Base-by-base conservation (phyloP, 2,113 vertebrate species). In the Colinus virginianus region DNA sequence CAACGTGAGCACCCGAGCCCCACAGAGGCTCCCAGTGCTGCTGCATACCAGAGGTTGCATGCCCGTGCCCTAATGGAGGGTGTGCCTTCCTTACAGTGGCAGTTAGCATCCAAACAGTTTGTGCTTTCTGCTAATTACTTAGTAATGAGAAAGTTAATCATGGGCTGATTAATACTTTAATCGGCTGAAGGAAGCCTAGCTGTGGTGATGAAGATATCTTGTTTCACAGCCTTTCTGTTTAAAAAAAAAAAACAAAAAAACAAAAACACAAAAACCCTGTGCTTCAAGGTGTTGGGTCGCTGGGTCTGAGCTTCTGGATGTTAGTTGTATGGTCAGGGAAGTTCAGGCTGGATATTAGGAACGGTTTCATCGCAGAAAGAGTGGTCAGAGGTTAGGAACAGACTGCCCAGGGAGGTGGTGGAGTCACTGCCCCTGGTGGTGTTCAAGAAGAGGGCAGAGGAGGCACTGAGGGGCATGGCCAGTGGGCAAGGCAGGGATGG, bases 131-230 rank as follows among this genome's bases (percentile, higher is more conserved):
- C 79, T 77, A 93, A 95, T 83, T 87, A 64, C 43, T 83, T 70
- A 53, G 58, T 78, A 87, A 66, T 92, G 72, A 85, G 78, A 82
- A 87, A 83, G 80, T 86, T 88, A 70, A 88, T 95, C 59, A 7
- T n/a, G 0, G 1, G 9, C 59, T 93, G 88, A 93, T 90, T 89
- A 86, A 85, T 93, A 79, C 49, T 63, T 63, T 61, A 84, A 43
- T 69, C 78, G n/a, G 59, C 78, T 88, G 28, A 74, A 90, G 45
- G 78, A 83, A 85, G 70, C 72, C 63, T 79, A 38, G 70, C 55
- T 72, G 51, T 49, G 77, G 40, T 36, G 76, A 91, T 88, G 92
- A 91, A 83, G 55, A n/a, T 80, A 46, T 26, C 13, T 68, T 67
- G 21, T 79, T 83, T 75, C 87, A 88, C 32, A 71, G 61, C 51